Evolutionary conservation across 2,888 invertebrate genomes (phyloP), one percentile per base, ranked within the genome.

Genomic region (Drosophila pseudotalamancana): DNA sequence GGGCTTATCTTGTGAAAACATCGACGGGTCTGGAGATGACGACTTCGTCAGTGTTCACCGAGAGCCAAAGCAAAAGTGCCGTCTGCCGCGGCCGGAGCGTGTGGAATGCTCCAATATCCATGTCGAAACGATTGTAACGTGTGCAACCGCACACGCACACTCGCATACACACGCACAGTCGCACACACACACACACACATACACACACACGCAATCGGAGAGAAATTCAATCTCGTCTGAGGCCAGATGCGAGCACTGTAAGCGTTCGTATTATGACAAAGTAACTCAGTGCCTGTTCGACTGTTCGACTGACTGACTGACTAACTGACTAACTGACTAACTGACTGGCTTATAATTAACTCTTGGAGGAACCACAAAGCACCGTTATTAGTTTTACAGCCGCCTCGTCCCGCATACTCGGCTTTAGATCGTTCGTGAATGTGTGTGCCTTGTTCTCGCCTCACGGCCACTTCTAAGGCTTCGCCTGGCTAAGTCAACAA

Each of bases 331-430:
- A 40, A 57, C 56, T 54, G 62, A 59, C 63, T 60, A 55, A 56
- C 63, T 67, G 68, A 27, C 68, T 77, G 68, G 73, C 77, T 88
- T 77, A 76, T 88, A 87, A 89, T 89, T 86, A 87, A 87, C 88
- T 88, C 82, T 85, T 70, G 66, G 81, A 53, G 66, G 72, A 87
- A 87, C 81, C 87, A 64, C 81, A 82, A 81, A 67, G 68, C 59
- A 65, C 86, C 86, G 87, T 87, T 82, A 87, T 87, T 72, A 84
- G 62, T 42, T 29, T 51, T 31, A 9, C 14, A 12, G 21, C 6
- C 32, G 25, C 12, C 37, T n/a, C 37, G 37, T 34, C 32, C 12
- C 49, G n/a, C 42, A n/a, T n/a, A n/a, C 29, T 23, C 31, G 25
- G 4, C 35, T 19, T 37, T 57, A 43, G 56, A 31, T 61, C 61